phyloP scores from a whole-genome alignment of 2,888 invertebrate genomes.

The Automeris io region DNA sequence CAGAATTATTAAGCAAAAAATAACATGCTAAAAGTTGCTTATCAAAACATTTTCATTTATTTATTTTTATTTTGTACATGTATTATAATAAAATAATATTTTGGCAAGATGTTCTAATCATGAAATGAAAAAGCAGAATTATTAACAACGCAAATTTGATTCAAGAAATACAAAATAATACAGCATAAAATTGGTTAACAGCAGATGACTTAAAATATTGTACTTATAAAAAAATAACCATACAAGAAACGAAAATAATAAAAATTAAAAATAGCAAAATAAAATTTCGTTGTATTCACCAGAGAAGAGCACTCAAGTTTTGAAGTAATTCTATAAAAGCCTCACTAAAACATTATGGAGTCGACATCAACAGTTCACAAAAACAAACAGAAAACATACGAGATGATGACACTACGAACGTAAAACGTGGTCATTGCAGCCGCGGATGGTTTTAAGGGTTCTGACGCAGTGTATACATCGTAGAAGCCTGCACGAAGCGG shows the following conservation, averaged over 20 bases:
- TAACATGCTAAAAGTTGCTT: conserved; percentile 20
- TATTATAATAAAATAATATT: conserved; percentile 24
- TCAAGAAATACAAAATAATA: conserved; percentile 27
- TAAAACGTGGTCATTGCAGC: conserved; percentile 41
- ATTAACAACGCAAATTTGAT: conserved; percentile 10
- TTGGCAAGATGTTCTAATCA: conserved; percentile 35
- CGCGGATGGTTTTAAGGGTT: conserved; percentile 44
- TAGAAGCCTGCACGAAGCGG: conserved; percentile 68
- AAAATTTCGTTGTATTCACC: conserved; percentile 8
- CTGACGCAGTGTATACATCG: conserved; percentile 65
- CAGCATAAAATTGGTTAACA: conserved; percentile 25
- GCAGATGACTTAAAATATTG: conserved; percentile 26
- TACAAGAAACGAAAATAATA: conserved; percentile 14
- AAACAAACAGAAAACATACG: conserved; percentile 49
- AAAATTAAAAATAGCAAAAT: conserved; percentile 16
- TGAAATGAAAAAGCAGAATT: conserved; percentile 18
- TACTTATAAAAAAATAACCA: conserved; percentile 28
- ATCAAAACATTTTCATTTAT: conserved; percentile 11
- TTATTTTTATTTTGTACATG: conserved; percentile 18
- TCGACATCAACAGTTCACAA: conserved; percentile 45
- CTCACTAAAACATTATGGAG: conserved; percentile 36
- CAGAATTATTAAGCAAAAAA: conserved; percentile 17
- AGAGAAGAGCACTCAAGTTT: conserved; percentile 9
- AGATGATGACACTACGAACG: conserved; percentile 44
- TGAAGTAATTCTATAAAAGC: conserved; percentile 28